Evolutionary conservation across 2,888 invertebrate species (phyloP).

Genomic region (Imbricaverruca yamaguchii): DNA sequence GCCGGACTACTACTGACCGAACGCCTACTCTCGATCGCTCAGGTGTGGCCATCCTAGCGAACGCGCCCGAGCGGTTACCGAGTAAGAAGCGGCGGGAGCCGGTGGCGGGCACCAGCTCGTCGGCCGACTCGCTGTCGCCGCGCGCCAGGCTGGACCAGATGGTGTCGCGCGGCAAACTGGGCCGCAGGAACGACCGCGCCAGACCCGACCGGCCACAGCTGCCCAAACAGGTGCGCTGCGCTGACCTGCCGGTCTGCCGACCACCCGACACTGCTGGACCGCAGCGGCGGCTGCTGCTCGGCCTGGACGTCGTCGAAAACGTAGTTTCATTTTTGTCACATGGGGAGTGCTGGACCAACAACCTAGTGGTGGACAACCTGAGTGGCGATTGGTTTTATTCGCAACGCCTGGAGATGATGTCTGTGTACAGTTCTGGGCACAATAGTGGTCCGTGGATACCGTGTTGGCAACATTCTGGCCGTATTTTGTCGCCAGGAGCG

Average conservation of each 20-base stretch:
- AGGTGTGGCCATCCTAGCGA: slow-evolving; percentile 82
- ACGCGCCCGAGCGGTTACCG: slow-evolving; percentile 54
- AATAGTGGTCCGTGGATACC: too few relatives aligned
- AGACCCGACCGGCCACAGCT: slow-evolving; percentile 25
- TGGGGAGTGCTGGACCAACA: background rate
- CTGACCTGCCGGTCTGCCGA: background rate
- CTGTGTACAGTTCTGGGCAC: too few relatives aligned
- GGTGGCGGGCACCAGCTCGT: slow-evolving; percentile 29
- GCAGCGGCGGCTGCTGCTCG: too few relatives aligned
- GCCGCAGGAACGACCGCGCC: slow-evolving; percentile 23
- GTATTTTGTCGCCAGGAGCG: background rate
- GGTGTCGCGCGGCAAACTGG: slow-evolving; percentile 22
- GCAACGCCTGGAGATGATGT: too few relatives aligned
- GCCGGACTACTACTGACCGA: too few relatives aligned
- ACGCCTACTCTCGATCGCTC: background rate
- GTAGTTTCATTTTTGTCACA: too few relatives aligned
- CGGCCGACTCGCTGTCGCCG: slow-evolving; percentile 29
- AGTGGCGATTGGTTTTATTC: too few relatives aligned
- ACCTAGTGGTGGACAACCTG: background rate
- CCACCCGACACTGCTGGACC: too few relatives aligned
- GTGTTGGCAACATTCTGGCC: too few relatives aligned
- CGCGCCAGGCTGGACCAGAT: slow-evolving; percentile 7
- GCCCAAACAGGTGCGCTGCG: slow-evolving; percentile 26
- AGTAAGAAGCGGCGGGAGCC: slow-evolving; percentile 27
- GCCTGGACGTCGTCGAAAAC: too few relatives aligned